These are phyloP conservation scores for Spondyliosoma cantharus DNA, from an alignment of 2,797 vertebrate genomes.

Conservation along the genomic window DNA sequence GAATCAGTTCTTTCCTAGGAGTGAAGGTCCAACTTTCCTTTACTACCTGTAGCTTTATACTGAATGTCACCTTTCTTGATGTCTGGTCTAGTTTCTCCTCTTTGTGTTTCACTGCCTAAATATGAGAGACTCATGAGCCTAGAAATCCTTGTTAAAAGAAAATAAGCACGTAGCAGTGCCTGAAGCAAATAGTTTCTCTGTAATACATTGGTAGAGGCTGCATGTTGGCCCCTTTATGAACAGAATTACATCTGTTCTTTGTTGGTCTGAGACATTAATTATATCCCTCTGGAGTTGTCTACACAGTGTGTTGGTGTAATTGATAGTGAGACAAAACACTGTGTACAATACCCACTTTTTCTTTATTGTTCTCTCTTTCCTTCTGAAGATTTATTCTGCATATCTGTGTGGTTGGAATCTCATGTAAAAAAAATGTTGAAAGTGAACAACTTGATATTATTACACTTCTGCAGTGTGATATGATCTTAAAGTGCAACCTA, in stretches of 20 bases:
- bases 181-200: slow-evolving; percentile 76
- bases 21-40: not conserved
- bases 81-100: slow-evolving; percentile 12
- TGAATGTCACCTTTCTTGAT: slow-evolving; percentile 23
- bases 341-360: slow-evolving; percentile 33
- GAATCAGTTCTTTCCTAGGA: slow-evolving; percentile 1
- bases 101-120: slow-evolving; percentile 52
- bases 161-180: slow-evolving; percentile 71
- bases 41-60: slow-evolving; percentile 1
- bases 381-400: slow-evolving; percentile 1
- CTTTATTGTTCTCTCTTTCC: slow-evolving; percentile 13
- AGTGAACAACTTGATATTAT: not conserved
- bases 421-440: slow-evolving; percentile 8
- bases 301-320: slow-evolving; percentile 51
- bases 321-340: slow-evolving; percentile 51
- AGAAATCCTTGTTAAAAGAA: slow-evolving; percentile 72
- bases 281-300: slow-evolving; percentile 69
- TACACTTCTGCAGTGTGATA: not conserved
- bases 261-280: slow-evolving; percentile 78
- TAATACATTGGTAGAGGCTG: slow-evolving; percentile 72
- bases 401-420: slow-evolving; percentile 6
- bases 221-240: slow-evolving; percentile 77
- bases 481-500: not conserved
- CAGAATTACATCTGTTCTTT: slow-evolving; percentile 81
- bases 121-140: slow-evolving; percentile 41